phyloP scores from a whole-genome alignment of 2,888 invertebrate species.

The Mimachlamys varia region DNA sequence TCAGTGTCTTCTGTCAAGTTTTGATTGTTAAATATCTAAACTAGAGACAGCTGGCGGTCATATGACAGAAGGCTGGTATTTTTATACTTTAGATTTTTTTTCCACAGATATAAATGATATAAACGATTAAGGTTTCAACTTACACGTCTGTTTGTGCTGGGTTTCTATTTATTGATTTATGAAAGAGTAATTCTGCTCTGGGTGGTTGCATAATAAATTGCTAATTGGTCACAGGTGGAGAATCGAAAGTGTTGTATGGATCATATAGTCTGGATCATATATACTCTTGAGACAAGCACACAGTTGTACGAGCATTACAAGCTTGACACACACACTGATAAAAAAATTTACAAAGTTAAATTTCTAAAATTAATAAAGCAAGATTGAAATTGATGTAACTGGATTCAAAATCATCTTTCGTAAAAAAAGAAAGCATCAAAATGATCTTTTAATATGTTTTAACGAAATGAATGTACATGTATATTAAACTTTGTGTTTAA shows the following conservation, averaged over 20 bases:
- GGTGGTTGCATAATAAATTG: constrained; percentile 36
- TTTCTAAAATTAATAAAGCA: background rate
- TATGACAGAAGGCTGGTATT: background rate
- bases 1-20: constrained; percentile 36
- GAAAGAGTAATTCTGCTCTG: constrained; percentile 14
- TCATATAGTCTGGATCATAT: background rate
- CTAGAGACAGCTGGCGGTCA: background rate
- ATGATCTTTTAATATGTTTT: background rate
- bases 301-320: background rate
- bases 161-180: constrained; percentile 22
- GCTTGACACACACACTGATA: background rate
- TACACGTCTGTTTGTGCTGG: constrained; percentile 3
- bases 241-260: constrained; percentile 34
- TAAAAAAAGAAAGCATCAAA: background rate
- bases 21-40: constrained; percentile 3
- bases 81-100: background rate
- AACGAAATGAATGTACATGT: background rate
- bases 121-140: constrained; percentile 1
- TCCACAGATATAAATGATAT: background rate
- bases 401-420: background rate
- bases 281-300: constrained; percentile 12
- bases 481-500: background rate
- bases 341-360: background rate
- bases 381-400: background rate
- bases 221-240: constrained; percentile 36